phyloP scores from a whole-genome alignment of 1,140 invertebrate species.

The Drepana arcuata region DNA sequence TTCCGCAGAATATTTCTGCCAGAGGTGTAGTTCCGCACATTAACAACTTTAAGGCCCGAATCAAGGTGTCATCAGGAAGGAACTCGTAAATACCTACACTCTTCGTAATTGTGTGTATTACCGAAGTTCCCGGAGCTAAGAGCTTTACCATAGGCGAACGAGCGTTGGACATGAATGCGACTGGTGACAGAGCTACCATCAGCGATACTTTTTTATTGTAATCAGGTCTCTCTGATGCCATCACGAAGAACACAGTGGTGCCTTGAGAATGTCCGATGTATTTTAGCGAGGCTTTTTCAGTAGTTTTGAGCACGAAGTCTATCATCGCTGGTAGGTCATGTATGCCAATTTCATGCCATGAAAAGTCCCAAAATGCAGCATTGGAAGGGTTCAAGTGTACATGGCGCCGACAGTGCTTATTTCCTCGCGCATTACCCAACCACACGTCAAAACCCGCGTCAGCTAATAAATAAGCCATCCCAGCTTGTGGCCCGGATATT shows the following conservation, averaged over 20 bases:
- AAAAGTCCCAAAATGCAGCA: slow-evolving; percentile 71
- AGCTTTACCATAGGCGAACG: slow-evolving; percentile 67
- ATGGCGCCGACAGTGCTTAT: slow-evolving; percentile 75
- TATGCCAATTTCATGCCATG: slow-evolving; percentile 76
- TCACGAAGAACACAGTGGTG: slow-evolving; percentile 76
- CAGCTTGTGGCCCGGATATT: slow-evolving; percentile 74
- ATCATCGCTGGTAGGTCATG: slow-evolving; percentile 72
- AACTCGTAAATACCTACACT: slow-evolving; percentile 30
- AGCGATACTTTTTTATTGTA: slow-evolving; percentile 76
- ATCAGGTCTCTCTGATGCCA: slow-evolving; percentile 73
- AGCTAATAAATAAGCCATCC: slow-evolving; percentile 75
- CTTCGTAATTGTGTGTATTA: slow-evolving; percentile 16
- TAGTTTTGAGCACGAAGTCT: slow-evolving; percentile 62
- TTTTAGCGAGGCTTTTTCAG: slow-evolving; percentile 57
- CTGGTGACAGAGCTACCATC: slow-evolving; percentile 78
- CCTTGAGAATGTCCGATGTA: slow-evolving; percentile 80
- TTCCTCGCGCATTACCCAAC: slow-evolving; percentile 79
- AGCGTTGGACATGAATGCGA: slow-evolving; percentile 73
- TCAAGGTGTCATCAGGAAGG: slow-evolving; percentile 21
- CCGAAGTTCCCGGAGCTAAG: slow-evolving; percentile 16
- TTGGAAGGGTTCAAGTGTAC: slow-evolving; percentile 69
- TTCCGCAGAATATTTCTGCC: slow-evolving; percentile 28
- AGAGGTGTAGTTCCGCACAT: slow-evolving; percentile 21
- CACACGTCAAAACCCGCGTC: slow-evolving; percentile 80
- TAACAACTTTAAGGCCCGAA: slow-evolving; percentile 15